Base-by-base conservation (phyloP, 2,888 invertebrate genomes). In the Lithophane leautieri region DNA sequence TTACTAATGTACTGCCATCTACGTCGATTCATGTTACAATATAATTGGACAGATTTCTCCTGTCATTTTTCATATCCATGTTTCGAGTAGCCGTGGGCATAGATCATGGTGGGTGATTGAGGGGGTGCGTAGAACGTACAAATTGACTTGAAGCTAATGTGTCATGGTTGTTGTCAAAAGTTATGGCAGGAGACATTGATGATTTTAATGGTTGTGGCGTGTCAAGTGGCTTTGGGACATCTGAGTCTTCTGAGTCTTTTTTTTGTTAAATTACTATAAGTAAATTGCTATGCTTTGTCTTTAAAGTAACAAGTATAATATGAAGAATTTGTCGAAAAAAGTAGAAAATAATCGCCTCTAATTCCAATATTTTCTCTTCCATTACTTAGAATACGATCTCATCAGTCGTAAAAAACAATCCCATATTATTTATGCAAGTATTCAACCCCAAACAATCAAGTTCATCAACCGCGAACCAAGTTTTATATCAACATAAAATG, bases 11-110 rank as follows among this genome's bases (percentile, higher is more conserved):
- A 81, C 80, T 56, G 79, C 84, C 90, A 91, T 91, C 91, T 87
- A 86, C 84, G 83, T 78, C 82, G 92, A 89, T 86, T 95, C 93
- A 73, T 73, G 92, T 95, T 94, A 89, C 95, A 85, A 94, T 95
- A 94, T 95, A 95, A 95, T 95, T 95, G 94, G 94, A 88, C 88
- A 88, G 89, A 88, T 92, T 90, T 89, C 86, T 89, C 84, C 89
- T 90, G 92, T 90, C 88, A 94, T 94, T 93, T 94, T 93, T 94
- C 93, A 93, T 85, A 83, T 82, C 87, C 79, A 76, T 82, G 84
- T 81, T 87, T 71, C 76, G 73, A 85, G 79, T 82, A 70, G 50
- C 78, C 79, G 72, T 22, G 78, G 79, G 84, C 83, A 90, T 91
- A 89, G 86, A 90, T 91, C 90, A 90, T 76, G 78, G 75, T 19